Evolutionary conservation across 2,113 vertebrate species (phyloP).

Genomic region (Tachycineta bicolor): DNA sequence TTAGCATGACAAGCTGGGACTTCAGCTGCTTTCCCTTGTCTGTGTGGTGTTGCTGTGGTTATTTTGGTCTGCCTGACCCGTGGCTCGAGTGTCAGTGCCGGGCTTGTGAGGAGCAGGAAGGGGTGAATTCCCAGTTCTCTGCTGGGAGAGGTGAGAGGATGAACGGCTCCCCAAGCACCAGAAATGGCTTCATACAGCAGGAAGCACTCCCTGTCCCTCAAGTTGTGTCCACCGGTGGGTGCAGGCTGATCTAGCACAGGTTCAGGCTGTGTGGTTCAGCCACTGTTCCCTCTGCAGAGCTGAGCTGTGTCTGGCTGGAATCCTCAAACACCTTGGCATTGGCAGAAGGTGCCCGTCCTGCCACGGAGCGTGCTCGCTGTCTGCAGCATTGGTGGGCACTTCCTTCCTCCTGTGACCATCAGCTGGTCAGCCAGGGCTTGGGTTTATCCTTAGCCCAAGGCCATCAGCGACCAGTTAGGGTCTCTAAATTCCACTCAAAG

Average conservation of each 20-base stretch:
- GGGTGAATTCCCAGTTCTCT: rapidly evolving
- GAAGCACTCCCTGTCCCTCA: background rate
- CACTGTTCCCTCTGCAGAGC: background rate
- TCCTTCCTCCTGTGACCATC: background rate
- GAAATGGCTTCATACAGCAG: background rate
- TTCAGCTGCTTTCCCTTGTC: background rate
- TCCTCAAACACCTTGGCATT: background rate
- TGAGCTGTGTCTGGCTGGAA: background rate
- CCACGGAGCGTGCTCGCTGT: rapidly evolving
- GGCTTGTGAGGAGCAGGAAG: background rate
- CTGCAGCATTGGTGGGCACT: background rate
- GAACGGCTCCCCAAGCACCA: background rate
- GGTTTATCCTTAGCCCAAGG: background rate
- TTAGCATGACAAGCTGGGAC: background rate
- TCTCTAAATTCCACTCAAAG: background rate
- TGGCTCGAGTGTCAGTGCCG: background rate
- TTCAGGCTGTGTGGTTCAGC: background rate
- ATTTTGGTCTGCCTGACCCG: background rate
- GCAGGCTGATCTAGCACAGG: background rate
- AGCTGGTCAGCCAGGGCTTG: rapidly evolving
- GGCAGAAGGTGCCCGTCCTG: background rate
- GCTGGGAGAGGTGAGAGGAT: background rate
- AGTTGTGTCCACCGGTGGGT: rapidly evolving
- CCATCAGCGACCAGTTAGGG: background rate
- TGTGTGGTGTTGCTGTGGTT: rapidly evolving